Conservation (phyloP, 1,140 invertebrate genomes). For the Eurosta solidaginis region DNA sequence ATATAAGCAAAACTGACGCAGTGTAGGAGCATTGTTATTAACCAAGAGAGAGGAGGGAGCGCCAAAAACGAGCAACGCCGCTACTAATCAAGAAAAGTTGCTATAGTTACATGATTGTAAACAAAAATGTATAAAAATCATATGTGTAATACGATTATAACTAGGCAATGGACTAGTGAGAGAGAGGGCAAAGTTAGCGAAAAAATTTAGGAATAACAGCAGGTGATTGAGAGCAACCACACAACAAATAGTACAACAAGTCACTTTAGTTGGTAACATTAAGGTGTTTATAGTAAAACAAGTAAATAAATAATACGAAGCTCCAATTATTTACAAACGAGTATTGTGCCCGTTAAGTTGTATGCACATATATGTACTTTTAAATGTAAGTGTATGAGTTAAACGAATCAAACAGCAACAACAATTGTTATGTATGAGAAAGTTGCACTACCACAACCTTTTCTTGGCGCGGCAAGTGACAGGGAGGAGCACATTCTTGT, state of each 20-base stretch:
- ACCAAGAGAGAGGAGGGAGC: too few species aligned
- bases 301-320: neutral
- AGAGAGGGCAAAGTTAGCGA: neutral
- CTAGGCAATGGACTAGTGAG: neutral
- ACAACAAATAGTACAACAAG: neutral
- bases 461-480: too few species aligned
- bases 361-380: neutral
- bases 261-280: neutral
- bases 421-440: neutral
- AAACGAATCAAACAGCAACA: too few species aligned
- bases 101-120: conserved; percentile 24
- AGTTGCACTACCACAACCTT: neutral
- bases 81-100: conserved; percentile 3
- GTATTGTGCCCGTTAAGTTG: neutral
- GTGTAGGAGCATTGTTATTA: too few species aligned
- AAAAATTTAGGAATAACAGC: neutral
- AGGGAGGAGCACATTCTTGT: too few species aligned
- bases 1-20: neutral
- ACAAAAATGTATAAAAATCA: conserved; percentile 17
- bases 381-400: too few species aligned
- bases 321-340: neutral
- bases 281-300: neutral
- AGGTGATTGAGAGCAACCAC: neutral
- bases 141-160: neutral
- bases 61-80: too few species aligned